Evolutionary conservation across 1,140 invertebrate species (phyloP), one percentile per base, ranked within the genome.

Genomic region (Leptinotarsa lineolata): DNA sequence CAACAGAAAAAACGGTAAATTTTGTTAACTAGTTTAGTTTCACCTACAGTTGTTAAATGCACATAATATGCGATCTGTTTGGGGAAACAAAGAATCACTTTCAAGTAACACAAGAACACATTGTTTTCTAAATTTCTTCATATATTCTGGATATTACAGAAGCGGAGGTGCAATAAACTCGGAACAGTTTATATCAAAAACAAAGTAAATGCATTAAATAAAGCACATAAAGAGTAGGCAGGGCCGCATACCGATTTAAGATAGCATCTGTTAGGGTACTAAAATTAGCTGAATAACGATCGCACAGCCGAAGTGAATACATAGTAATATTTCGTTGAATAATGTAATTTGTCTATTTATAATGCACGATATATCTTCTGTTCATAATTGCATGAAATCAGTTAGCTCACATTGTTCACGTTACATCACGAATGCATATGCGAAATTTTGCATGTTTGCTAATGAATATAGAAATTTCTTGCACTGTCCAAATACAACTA

Each of bases 291-390:
- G n/a, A 54, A 54, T 54, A 54, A 54, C 48, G 48, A 54, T 54
- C 48, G 48, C 6, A 54, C 16, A 54, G 15, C 15, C 48, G 48
- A 54, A 54, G 12, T 54, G n/a, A n/a, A 54, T 54, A 18, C 48
- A 54, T 13, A 16, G 48, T 54, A 54, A 54, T 54, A 54, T 54
- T 54, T 54, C 6, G 48, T 54, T 54, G 48, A 16, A 54, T 54
- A 54, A 54, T 54, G 48, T 16, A 54, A 54, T 54, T 54, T 54
- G n/a, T n/a, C 48, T 54, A 54, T 54, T 54, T 54, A 54, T 54
- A 54, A 39, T 39, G 30, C 30, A 39, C 30, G 30, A 39, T 39
- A 39, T 39, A 39, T 39, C 30, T 39, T 39, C 30, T 39, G 11
- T 39, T 54, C 48, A 16, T 54, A 18, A 54, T 54, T 54, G n/a